Percentiles rank a stretch among this genome's conserved stretches.
Conservation (phyloP, 2,888 invertebrate genomes). For the Leucophenga montana region DNA sequence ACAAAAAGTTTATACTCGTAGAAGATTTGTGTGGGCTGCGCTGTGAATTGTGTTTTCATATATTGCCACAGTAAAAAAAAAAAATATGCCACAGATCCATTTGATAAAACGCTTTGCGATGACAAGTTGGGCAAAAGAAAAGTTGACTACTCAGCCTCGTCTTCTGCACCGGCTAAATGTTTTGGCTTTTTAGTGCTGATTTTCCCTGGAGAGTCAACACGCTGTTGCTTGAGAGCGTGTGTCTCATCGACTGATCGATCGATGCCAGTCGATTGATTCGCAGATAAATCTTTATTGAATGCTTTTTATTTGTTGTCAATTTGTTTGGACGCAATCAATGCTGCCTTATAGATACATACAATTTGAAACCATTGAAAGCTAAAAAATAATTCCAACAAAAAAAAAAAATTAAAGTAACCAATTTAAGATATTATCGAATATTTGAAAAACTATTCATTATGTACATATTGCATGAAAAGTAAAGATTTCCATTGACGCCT, state of each 20-base stretch:
- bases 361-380: no score
- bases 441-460: no score
- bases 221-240: not conserved
- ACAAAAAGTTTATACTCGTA: conserved; percentile 35
- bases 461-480: no score
- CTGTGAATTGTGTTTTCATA: conserved; percentile 18
- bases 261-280: conserved; percentile 44
- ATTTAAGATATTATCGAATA: no score
- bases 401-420: no score
- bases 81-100: conserved; percentile 61
- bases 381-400: no score
- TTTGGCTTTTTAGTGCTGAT: conserved; percentile 31
- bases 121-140: conserved; percentile 59
- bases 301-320: not conserved
- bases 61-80: conserved; percentile 35
- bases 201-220: conserved; percentile 32
- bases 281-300: conserved; percentile 52
- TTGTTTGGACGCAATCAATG: not conserved
- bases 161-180: not conserved
- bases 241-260: not conserved
- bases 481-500: no score
- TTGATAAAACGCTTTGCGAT: conserved; percentile 58
- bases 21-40: conserved; percentile 55
- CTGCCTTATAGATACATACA: not conserved
- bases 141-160: conserved; percentile 47